A percentile compares a stretch with the other conserved stretches of the same genome.
phyloP scores from a whole-genome alignment of 2,113 vertebrate species.

The Dasyprocta punctata region DNA sequence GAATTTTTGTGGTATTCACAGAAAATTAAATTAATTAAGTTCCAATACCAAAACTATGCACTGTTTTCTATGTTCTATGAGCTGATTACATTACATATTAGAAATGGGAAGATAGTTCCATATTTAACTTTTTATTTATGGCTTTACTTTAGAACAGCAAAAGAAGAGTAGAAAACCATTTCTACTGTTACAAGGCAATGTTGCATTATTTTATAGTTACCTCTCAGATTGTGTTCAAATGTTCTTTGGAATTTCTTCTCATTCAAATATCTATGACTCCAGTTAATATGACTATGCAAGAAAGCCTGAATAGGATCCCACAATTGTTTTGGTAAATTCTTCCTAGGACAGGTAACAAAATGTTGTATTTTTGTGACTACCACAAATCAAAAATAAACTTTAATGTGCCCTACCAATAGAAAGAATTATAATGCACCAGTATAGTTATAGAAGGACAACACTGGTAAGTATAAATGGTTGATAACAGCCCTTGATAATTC shows the following conservation, averaged over 20 bases:
- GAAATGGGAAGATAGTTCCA: background rate
- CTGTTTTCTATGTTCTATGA: background rate
- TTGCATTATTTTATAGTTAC: background rate
- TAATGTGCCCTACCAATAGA: background rate
- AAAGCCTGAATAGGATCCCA: background rate
- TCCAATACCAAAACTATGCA: background rate
- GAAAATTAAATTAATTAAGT: slow-evolving; percentile 28
- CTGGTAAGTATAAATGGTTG: background rate
- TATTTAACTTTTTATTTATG: background rate
- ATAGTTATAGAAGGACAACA: background rate
- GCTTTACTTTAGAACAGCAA: background rate
- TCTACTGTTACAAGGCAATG: background rate
- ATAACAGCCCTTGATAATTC: background rate
- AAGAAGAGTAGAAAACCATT: background rate
- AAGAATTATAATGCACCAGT: background rate
- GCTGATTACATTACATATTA: background rate
- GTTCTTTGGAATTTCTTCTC: background rate
- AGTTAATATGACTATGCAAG: background rate
- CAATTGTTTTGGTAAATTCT: slow-evolving; percentile 28
- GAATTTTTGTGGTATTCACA: background rate
- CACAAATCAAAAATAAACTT: background rate
- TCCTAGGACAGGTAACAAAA: background rate
- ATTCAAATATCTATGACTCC: background rate
- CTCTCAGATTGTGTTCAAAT: background rate
- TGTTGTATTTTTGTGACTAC: background rate